Percentiles rank a stretch among this genome's conserved stretches.
These are phyloP conservation scores for Crotophaga sulcirostris DNA, from an alignment of 2,113 vertebrate genomes.

Conservation along the genomic window DNA sequence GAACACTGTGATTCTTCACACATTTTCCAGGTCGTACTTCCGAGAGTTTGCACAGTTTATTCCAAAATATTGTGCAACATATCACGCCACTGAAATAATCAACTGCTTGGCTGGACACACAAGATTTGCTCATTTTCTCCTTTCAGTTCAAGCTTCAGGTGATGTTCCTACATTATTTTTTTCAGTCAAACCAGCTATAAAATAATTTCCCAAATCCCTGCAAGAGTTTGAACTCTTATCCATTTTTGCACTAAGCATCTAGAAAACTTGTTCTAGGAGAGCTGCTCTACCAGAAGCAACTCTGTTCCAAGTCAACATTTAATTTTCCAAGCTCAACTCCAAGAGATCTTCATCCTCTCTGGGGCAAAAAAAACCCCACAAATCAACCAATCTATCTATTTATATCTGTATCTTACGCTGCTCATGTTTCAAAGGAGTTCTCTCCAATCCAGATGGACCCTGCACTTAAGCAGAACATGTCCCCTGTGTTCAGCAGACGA, in stretches of 20 bases:
- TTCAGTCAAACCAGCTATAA: conserved; percentile 37
- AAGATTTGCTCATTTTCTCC: conserved; percentile 23
- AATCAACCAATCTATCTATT: too few species aligned
- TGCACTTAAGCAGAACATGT: background rate
- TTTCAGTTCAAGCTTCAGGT: conserved; percentile 13
- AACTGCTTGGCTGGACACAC: conserved; percentile 27
- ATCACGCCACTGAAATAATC: conserved; percentile 25
- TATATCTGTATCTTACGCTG: background rate
- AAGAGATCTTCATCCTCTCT: background rate
- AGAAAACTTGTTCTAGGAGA: background rate
- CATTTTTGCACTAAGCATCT: background rate
- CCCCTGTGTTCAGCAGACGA: background rate
- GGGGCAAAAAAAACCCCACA: too few species aligned
- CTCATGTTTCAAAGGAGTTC: background rate
- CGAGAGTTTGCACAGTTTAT: conserved; percentile 45
- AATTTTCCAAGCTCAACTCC: background rate
- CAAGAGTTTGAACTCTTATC: background rate
- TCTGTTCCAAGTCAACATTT: background rate
- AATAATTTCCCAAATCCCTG: conserved; percentile 7
- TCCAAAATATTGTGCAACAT: conserved; percentile 47
- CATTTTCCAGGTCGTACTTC: conserved; percentile 65
- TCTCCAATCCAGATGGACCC: fast-evolving
- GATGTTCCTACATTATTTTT: background rate
- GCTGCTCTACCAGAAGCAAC: background rate
- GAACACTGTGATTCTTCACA: background rate